phyloP scores from a whole-genome alignment of 1,140 invertebrate genomes.

The Lepidurus arcticus region DNA sequence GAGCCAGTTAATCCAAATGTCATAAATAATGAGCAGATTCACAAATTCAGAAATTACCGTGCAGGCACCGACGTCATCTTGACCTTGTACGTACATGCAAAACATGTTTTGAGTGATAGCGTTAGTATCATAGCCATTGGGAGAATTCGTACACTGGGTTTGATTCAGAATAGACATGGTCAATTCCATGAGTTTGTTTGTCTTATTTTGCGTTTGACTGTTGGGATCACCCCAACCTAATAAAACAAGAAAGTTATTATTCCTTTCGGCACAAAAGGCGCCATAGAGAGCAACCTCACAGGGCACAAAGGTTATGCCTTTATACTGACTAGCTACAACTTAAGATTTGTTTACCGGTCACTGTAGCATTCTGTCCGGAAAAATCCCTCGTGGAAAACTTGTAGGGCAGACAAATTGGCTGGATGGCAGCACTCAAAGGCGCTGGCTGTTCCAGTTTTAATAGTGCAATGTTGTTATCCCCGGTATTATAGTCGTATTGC shows the following conservation, averaged over 20 bases:
- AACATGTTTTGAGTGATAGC: conserved; percentile 52
- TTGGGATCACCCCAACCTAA: no score
- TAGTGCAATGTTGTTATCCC: conserved; percentile 58
- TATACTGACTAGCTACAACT: neutral
- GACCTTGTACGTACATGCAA: conserved; percentile 60
- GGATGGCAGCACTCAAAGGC: conserved; percentile 50
- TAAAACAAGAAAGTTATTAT: conserved; percentile 28
- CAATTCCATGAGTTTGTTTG: conserved; percentile 55
- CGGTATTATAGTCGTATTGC: conserved; percentile 43
- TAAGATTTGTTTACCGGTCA: conserved; percentile 30
- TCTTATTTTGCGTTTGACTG: no score
- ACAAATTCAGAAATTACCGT: conserved; percentile 44
- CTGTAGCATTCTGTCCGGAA: conserved; percentile 39
- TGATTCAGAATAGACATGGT: conserved; percentile 52
- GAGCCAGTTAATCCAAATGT: neutral
- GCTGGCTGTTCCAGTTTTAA: conserved; percentile 49
- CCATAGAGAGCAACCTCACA: no score
- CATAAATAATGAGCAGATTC: neutral
- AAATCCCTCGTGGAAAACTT: conserved; percentile 48
- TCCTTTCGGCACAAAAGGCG: neutral
- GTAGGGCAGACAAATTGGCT: conserved; percentile 62
- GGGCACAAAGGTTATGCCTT: neutral
- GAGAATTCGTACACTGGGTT: conserved; percentile 44
- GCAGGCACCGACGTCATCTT: conserved; percentile 56
- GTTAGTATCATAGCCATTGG: conserved; percentile 35